Evolutionary conservation across 2,888 invertebrate species (phyloP).

Genomic region (Zeuzera pyrina): DNA sequence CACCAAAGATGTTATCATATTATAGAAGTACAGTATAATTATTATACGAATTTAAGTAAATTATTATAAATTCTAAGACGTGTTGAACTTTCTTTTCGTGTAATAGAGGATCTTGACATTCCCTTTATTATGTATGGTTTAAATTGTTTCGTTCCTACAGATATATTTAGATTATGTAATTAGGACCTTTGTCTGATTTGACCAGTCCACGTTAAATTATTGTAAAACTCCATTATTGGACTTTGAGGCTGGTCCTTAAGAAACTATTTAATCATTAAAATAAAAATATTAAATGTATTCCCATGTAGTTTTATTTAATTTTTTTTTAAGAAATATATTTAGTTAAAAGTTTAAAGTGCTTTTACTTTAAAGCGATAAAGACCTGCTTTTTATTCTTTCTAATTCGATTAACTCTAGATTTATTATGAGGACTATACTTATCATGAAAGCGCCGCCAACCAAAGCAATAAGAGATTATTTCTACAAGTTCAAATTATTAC

Average conservation of each 20-base stretch:
- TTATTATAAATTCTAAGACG: constrained; percentile 24
- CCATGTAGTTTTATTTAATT: no score
- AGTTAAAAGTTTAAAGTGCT: background rate
- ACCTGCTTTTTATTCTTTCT: background rate
- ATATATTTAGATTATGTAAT: no score
- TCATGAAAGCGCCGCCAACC: background rate
- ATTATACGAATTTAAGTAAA: constrained; percentile 34
- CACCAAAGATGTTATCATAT: no score
- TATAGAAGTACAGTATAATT: no score
- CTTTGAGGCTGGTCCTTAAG: no score
- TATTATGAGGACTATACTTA: background rate
- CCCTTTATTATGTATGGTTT: constrained; percentile 44
- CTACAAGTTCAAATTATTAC: background rate
- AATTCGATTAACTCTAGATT: background rate
- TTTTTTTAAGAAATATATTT: no score
- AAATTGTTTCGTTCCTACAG: constrained; percentile 33
- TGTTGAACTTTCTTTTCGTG: constrained; percentile 21
- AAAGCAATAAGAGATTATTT: background rate
- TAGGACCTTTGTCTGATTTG: no score
- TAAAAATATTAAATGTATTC: no score
- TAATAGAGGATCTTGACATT: constrained; percentile 55
- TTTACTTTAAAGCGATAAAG: background rate
- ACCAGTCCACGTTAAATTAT: no score
- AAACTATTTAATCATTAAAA: no score
- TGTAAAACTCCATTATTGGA: no score